Conservation (phyloP, 1,140 invertebrate genomes). For the Brachionus rotundiformis region DNA sequence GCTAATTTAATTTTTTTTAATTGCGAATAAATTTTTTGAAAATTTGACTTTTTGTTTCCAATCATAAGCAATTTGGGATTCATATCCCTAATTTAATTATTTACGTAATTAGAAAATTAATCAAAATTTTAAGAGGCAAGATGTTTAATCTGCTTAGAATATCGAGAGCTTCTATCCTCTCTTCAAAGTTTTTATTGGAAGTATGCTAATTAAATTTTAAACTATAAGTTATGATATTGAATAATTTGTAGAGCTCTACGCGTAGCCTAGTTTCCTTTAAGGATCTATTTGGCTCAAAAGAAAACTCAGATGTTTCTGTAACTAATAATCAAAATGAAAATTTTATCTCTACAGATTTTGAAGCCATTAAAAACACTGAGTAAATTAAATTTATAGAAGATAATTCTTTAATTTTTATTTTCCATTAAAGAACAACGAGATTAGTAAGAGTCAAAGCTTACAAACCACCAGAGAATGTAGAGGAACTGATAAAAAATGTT, state of each 20-base stretch:
- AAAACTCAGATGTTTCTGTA: neutral
- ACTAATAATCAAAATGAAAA: neutral
- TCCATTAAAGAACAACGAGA: constrained; percentile 12
- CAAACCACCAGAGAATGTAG: constrained; percentile 33
- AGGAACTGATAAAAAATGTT: constrained; percentile 25
- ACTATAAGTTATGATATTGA: neutral
- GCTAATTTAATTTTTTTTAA: neutral
- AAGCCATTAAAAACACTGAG: constrained; percentile 42
- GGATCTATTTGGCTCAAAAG: constrained; percentile 33
- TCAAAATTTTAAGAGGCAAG: neutral
- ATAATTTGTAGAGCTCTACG: neutral
- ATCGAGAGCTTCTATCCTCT: neutral
- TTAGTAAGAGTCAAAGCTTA: constrained; percentile 45
- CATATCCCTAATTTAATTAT: neutral
- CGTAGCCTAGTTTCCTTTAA: constrained; percentile 7
- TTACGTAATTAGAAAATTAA: too few relatives aligned
- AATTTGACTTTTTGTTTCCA: neutral
- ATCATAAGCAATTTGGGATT: neutral
- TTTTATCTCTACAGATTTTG: neutral
- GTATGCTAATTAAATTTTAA: too few relatives aligned
- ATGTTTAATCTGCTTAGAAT: constrained; percentile 28
- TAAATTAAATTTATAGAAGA: neutral
- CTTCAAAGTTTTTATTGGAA: too few relatives aligned
- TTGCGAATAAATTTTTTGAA: neutral
- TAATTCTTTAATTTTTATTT: neutral